These are phyloP conservation scores for Percopsis transmontana DNA, from an alignment of 2,113 vertebrate species.

Conservation along the genomic window DNA sequence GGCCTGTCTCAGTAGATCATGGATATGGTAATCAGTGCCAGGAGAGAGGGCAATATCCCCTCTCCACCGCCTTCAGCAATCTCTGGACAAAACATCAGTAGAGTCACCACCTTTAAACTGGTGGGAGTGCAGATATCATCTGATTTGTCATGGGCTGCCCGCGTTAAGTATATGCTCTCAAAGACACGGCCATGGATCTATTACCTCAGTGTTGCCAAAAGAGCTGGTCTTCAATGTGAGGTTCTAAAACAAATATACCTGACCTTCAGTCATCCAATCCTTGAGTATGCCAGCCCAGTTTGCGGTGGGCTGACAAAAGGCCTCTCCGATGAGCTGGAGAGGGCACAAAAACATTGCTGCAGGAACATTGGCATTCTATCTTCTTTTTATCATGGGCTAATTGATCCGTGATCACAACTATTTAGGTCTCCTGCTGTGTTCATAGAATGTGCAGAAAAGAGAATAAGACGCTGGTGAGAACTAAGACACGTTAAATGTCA, in stretches of 20 bases:
- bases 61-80: slow-evolving; percentile 4
- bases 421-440: no score
- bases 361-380: slow-evolving; percentile 1
- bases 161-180: slow-evolving; percentile 5
- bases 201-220: neutral
- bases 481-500: no score
- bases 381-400: neutral
- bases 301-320: slow-evolving; percentile 18
- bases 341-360: slow-evolving; percentile 2
- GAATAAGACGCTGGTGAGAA: no score
- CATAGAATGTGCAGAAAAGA: no score
- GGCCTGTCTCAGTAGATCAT: slow-evolving; percentile 1
- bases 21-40: slow-evolving; percentile 11
- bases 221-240: neutral
- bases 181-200: slow-evolving; percentile 5
- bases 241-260: slow-evolving; percentile 2
- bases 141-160: slow-evolving; percentile 2
- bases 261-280: slow-evolving; percentile 11
- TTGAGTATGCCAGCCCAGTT: slow-evolving; percentile 6
- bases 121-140: slow-evolving; percentile 1
- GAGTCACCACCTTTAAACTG: slow-evolving; percentile 6
- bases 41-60: slow-evolving; percentile 5
- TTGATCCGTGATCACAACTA: no score
- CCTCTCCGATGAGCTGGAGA: slow-evolving; percentile 10
- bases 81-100: neutral